Conservation (phyloP, 2,888 invertebrate genomes). For the Eilema sororculum region DNA sequence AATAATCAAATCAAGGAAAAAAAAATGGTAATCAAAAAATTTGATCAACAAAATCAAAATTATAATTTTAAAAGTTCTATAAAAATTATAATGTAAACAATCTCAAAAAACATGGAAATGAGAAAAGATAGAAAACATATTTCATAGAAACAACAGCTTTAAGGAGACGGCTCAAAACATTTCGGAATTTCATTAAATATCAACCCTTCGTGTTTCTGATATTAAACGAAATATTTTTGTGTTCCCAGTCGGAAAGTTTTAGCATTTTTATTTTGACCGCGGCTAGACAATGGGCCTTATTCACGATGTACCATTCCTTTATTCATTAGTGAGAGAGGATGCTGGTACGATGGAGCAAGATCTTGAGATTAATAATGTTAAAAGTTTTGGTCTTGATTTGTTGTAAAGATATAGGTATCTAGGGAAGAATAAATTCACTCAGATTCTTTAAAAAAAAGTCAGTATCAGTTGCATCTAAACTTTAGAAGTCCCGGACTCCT, state of each 20-base stretch:
- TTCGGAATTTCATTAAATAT: constrained; percentile 17
- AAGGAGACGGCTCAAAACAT: constrained; percentile 9
- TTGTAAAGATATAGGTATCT: background rate
- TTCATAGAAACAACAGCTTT: constrained; percentile 4
- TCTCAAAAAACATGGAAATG: background rate
- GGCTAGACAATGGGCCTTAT: constrained; percentile 63
- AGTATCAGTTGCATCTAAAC: too few species aligned
- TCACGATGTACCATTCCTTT: constrained; percentile 52
- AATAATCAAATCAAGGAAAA: background rate
- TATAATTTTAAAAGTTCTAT: background rate
- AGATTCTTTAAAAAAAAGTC: too few species aligned
- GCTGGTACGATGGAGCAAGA: constrained; percentile 37
- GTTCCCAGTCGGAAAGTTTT: constrained; percentile 22
- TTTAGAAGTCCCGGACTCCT: too few species aligned
- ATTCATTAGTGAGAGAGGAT: constrained; percentile 61
- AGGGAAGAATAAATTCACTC: background rate
- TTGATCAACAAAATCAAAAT: background rate
- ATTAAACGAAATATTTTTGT: constrained; percentile 44
- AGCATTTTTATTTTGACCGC: constrained; percentile 35
- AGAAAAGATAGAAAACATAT: background rate
- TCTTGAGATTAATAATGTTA: background rate
- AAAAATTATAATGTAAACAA: constrained; percentile 1
- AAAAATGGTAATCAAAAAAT: background rate
- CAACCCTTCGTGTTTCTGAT: constrained; percentile 41
- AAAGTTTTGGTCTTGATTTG: background rate